Base-by-base conservation (phyloP, 2,797 vertebrate genomes). In the Oreonectes daqikongensis region DNA sequence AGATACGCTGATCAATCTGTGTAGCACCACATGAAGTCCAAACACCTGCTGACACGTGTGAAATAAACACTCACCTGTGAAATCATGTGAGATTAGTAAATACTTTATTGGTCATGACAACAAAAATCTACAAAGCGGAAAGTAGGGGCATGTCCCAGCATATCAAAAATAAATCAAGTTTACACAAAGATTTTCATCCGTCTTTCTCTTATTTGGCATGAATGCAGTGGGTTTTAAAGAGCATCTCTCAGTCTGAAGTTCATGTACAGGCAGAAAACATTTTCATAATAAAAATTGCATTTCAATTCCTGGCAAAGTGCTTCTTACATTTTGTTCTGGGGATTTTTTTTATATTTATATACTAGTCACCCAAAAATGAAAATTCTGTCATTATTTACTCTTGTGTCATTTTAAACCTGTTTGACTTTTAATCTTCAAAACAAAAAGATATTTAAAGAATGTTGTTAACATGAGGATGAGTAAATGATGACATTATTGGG, bases 101-200 rank as follows among this genome's bases (percentile, higher is more conserved):
- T 83, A 88, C 83, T 90, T 90, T 89, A 87, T 87, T 88, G 87
- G 86, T 88, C 86, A 78, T 77, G 79, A 81, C 71, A 82, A 72
- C 48, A 71, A 12, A 46, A 46, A 57, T 72, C 35, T 26, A 82
- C 52, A 67, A 65, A 53, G 17, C 65, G 77, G 75, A 84, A 79
- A 22, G 38, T 38, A 52, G 28, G 40, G 52, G 8, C 80, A 80
- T 24, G 48, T 81, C 61, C 40, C 48, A 77, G 78, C 71, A 77
- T 83, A 35, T 75, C 82, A 87, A 86, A 83, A 85, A 82, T 52
- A 83, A 75, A 72, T 30, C 59, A 52, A 61, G 64, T 82, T 44
- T 26, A 70, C 61, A 60, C 67, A 69, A 61, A 83, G 69, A 81
- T 82, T 83, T 86, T 53, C 79, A 64, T 40, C 71, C 61, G 69